Evolutionary conservation across 2,888 invertebrate species (phyloP), one percentile per base, ranked within the genome.

Genomic region (Stenotaenia linearis): DNA sequence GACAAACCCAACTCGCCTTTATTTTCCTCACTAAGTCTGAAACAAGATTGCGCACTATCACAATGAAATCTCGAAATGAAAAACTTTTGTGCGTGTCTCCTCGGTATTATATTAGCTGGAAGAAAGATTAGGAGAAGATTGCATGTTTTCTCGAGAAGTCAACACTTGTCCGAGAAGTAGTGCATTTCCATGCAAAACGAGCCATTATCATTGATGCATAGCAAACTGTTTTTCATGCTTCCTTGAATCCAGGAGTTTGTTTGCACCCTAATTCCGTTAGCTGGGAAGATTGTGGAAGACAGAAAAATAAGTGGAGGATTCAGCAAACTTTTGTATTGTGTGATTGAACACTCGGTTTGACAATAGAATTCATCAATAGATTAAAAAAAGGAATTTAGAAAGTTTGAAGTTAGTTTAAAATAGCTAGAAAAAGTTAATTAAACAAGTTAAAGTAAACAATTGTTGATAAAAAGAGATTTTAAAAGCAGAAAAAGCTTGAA

Each of bases 191-290:
- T 69, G 69, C 69, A 69, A 69, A 69, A 23, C 69, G 69, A 69
- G 69, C 69, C 69, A 69, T 69, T 69, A 69, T 69, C 69, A 23
- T 69, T 69, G 69, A 69, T 69, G 69, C 69, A 69, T 69, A n/a
- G 28, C 69, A 69, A 69, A 69, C 69, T 69, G 69, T 69, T 69
- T 69, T 69, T 69, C 69, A 69, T 69, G 69, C 69, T 69, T 28
- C n/a, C 69, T 69, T 69, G 69, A 69, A 25, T 28, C 25, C 28
- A 69, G 69, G 69, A 69, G 69, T 69, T 69, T 69, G 69, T 69
- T 69, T 69, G 69, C 69, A 23, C 69, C 12, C 69, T 69, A 69
- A 69, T 69, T 69, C 15, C 25, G 69, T 69, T 69, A 69, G 10
- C 28, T 28, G 69, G 4, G 69, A 69, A 28, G 12, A 69, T 69